These are phyloP conservation scores for Calvadosia cruxmelitensis DNA, from an alignment of 30 jellyfish, hydroid and myxozoan species.

Conservation along the genomic window DNA sequence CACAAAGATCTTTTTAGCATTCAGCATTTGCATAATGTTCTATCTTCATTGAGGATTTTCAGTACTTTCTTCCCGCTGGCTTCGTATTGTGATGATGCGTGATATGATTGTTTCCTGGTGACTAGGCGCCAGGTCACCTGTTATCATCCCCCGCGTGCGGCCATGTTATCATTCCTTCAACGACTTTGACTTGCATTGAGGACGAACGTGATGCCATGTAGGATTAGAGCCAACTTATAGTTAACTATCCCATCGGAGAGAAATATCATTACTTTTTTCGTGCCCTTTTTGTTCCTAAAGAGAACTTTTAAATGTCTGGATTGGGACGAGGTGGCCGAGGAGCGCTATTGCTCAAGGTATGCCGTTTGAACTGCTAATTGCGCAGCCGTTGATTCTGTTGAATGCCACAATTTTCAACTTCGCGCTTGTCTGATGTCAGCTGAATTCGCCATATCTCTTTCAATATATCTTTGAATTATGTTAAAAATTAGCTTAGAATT, in stretches of 20 bases:
- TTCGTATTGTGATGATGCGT: not conserved
- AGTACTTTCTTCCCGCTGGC: not conserved
- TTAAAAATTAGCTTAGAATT: too few relatives aligned
- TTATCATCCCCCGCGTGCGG: too few relatives aligned
- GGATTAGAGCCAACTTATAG: too few relatives aligned
- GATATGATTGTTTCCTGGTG: not conserved
- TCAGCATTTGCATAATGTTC: too few relatives aligned
- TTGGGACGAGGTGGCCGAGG: constrained; percentile 96
- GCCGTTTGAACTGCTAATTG: not conserved
- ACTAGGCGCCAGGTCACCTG: not conserved
- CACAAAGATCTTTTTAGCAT: too few relatives aligned
- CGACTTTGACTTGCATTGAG: not conserved
- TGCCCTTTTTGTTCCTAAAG: not conserved
- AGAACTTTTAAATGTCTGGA: constrained; percentile 13
- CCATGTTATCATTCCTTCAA: not conserved
- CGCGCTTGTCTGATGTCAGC: too few relatives aligned
- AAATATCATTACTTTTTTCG: too few relatives aligned
- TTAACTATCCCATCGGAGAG: too few relatives aligned
- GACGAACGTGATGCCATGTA: not conserved
- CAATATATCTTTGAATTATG: too few relatives aligned
- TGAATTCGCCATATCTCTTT: too few relatives aligned
- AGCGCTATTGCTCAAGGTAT: constrained; percentile 72
- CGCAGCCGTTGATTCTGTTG: too few relatives aligned
- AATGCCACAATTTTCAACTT: too few relatives aligned
- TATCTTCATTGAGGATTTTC: not conserved